Base-by-base conservation (phyloP, 2,113 vertebrate genomes). In the Ramphastos sulfuratus region DNA sequence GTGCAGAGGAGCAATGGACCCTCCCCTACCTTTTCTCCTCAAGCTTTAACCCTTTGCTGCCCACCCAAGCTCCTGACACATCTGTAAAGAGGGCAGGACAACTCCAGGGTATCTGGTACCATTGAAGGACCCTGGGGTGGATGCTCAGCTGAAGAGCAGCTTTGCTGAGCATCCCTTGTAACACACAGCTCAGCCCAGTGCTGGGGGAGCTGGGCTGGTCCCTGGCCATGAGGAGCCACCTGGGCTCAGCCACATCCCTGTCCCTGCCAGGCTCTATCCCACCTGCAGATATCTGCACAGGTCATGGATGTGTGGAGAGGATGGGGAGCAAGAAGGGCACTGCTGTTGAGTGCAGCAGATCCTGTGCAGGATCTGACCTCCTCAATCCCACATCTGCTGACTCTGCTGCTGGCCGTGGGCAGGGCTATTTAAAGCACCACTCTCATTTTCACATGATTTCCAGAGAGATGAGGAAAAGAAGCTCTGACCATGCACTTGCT, bases 361-460 rank as follows among this genome's bases (percentile, higher is more conserved):
- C 37, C 60, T 27, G 61, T 8, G 54, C 33, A 37, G 82, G 64
- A 19, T 60, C 59, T 10, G 50, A 61, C 14, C 33, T 35, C 71
- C 71, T 54, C 0, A 0, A 7, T 63, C 67, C 35, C 44, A 21
- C 80, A 33, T 60, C 90, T 87, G 90, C 88, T 94, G 94, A 39
- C 67, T 21, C 31, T 11, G 66, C 31, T 11, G 66, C 87, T 4
- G 8, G 69, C 84, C 56, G 12, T 2, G 3, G 85, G 46, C 70
- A 20, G 76, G 31, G 55, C 69, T 85, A 6, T 92, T 92, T 95
- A 58, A 66, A 85, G 92, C 76, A 37, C 58, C 69, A 12, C 73
- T 90, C 76, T 82, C 85, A 12, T 70, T 90, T 67, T 61, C 95
- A 94, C 80, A 63, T 94, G 94, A 90, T 88, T 92, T 88, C 3